phyloP scores from a whole-genome alignment of 2,797 vertebrate genomes.

The Champsocephalus esox region DNA sequence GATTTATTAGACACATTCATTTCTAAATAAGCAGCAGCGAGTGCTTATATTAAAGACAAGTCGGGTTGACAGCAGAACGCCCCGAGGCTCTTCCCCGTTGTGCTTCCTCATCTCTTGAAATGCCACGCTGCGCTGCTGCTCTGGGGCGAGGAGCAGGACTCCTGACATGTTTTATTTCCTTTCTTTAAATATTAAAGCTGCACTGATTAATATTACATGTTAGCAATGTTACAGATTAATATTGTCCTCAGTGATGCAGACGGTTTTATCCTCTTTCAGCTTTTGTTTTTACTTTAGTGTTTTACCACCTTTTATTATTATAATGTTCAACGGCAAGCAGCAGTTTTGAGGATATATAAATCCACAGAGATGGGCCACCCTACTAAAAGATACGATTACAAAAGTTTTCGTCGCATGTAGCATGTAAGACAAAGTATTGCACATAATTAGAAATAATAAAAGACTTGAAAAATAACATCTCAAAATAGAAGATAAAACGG shows the following conservation, averaged over 20 bases:
- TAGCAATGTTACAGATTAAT: background rate
- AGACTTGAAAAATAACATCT: too few species aligned
- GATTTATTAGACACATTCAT: too few species aligned
- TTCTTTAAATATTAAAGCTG: background rate
- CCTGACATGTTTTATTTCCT: background rate
- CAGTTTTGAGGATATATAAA: background rate
- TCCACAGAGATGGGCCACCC: too few species aligned
- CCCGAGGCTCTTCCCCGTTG: too few species aligned
- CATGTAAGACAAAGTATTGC: too few species aligned
- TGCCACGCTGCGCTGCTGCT: background rate
- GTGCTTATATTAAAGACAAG: too few species aligned
- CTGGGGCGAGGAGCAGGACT: background rate
- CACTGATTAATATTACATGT: background rate
- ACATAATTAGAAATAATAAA: too few species aligned
- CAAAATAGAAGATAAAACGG: too few species aligned
- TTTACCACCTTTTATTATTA: background rate
- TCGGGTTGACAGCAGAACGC: too few species aligned
- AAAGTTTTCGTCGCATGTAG: too few species aligned
- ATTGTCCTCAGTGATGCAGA: background rate
- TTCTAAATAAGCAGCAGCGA: too few species aligned
- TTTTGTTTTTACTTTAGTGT: background rate
- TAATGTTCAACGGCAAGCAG: background rate
- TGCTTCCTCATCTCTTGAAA: background rate
- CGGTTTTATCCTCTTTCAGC: background rate
- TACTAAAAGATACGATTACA: too few species aligned